Evolutionary conservation across 2,888 invertebrate species (phyloP), one percentile per base, ranked within the genome.

Genomic region (Embidobia sp.): DNA sequence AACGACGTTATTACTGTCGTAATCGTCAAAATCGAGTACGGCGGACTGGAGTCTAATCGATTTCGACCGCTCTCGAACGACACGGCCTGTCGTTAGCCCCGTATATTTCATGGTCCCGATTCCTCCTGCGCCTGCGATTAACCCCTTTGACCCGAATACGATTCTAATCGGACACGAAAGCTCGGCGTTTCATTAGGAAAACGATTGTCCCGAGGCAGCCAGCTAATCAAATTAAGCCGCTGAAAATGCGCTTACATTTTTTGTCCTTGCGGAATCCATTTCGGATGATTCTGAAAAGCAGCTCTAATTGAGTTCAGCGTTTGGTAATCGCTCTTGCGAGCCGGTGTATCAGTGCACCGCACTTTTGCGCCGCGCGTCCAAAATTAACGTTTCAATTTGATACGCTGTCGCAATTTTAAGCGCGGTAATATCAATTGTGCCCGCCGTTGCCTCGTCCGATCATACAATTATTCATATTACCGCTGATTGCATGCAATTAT

Each of bases 391-490:
- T 74, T 67, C 61, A 44, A 53, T 67, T 67, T 44, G 37, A 74
- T 49, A 35, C n/a, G 57, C 7, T 29, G 61, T 37, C 18, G 27
- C 49, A 64, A 67, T 57, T 57, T 57, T 53, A 53, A 57, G 33
- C 72, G 13, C 48, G 15, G 27, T 37, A 66, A 66, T 74, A 59
- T 66, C 74, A 57, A 59, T 59, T 44, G 55, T 66, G 66, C 49
- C 33, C 16, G 13, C 27, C 31, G 10, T 27, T 26, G 40, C 27
- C 53, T 59, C 16, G 18, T 67, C 61, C 72, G 63, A 73, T 77
- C 51, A 67, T 69, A 73, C 74, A 70, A 79, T 77, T 74, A 74
- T 70, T 74, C 67, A 61, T 64, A 77, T 49, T 79, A 70, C 42
- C 72, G 57, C 46, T 51, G 67, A 79, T 75, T 75, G 67, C 75